Percentiles rank a stretch among this genome's conserved stretches.
phyloP scores from a whole-genome alignment of 2,113 vertebrate genomes.

The Rhizomys pruinosus region DNA sequence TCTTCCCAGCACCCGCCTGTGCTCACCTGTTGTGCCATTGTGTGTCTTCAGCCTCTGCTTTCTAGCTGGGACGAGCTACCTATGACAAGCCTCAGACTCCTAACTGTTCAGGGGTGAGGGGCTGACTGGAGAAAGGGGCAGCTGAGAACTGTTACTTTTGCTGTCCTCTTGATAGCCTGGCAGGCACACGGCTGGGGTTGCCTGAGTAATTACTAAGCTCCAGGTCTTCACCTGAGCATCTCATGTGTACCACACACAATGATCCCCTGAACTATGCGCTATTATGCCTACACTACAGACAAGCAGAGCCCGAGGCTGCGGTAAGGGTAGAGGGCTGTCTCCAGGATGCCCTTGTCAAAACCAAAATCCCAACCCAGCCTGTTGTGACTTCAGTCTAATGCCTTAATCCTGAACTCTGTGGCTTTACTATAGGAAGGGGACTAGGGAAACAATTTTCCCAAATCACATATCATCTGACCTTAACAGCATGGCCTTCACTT shows the following conservation, averaged over 20 bases:
- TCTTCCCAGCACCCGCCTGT: neutral
- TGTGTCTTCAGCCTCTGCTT: neutral
- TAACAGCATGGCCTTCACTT: neutral
- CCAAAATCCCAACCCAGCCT: neutral
- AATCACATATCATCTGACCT: neutral
- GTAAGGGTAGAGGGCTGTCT: neutral
- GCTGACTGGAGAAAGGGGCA: neutral
- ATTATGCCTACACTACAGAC: neutral
- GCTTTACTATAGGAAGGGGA: neutral
- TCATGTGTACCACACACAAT: neutral
- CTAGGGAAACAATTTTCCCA: neutral
- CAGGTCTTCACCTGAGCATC: neutral
- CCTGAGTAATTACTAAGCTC: neutral
- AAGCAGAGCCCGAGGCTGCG: neutral
- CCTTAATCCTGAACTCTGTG: neutral
- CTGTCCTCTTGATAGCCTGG: neutral
- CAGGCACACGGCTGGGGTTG: neutral
- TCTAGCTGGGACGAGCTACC: neutral
- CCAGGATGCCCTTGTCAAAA: neutral
- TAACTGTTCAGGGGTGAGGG: accelerated
- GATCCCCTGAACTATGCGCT: neutral
- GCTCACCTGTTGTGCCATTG: neutral
- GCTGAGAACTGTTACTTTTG: neutral
- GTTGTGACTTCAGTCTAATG: neutral
- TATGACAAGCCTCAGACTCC: neutral